Percentiles rank a stretch among this genome's conserved stretches.
Conservation (phyloP, 2,888 invertebrate species). For the Acleris holmiana region DNA sequence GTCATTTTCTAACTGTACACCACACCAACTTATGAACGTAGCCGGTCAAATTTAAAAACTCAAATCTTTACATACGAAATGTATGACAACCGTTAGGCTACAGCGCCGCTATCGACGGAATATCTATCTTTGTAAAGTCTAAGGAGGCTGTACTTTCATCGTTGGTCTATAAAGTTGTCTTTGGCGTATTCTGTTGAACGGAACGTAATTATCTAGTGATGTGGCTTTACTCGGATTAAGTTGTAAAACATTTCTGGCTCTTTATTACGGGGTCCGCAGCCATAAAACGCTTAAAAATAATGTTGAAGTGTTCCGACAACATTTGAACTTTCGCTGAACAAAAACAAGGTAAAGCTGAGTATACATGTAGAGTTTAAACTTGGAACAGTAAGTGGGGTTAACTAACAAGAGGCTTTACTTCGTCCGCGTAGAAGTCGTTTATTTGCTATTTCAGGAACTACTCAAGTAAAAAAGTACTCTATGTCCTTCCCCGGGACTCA, state of each 20-base stretch:
- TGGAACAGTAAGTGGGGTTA: too few species aligned
- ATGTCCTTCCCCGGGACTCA: too few species aligned
- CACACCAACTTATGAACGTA: constrained; percentile 34
- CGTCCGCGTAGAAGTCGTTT: too few species aligned
- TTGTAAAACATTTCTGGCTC: background rate
- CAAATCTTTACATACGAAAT: background rate
- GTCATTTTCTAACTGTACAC: constrained; percentile 73
- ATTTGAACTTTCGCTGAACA: too few species aligned
- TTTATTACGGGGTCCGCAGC: too few species aligned
- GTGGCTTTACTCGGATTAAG: constrained; percentile 11
- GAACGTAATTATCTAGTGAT: constrained; percentile 26
- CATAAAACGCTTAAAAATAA: too few species aligned
- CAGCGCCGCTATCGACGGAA: constrained; percentile 14
- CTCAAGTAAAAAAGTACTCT: too few species aligned
- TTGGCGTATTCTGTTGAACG: constrained; percentile 15
- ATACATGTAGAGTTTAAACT: too few species aligned
- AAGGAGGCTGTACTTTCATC: constrained; percentile 35
- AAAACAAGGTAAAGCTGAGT: too few species aligned
- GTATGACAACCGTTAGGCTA: background rate
- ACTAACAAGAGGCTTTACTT: too few species aligned
- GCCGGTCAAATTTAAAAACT: background rate
- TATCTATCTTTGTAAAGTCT: constrained; percentile 8
- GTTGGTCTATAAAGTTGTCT: constrained; percentile 25
- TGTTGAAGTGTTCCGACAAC: too few species aligned
- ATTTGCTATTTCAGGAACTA: too few species aligned